Percentiles rank a stretch among this genome's conserved stretches.
Conservation (phyloP, 2,113 vertebrate species). For the Elanus axillaris region DNA sequence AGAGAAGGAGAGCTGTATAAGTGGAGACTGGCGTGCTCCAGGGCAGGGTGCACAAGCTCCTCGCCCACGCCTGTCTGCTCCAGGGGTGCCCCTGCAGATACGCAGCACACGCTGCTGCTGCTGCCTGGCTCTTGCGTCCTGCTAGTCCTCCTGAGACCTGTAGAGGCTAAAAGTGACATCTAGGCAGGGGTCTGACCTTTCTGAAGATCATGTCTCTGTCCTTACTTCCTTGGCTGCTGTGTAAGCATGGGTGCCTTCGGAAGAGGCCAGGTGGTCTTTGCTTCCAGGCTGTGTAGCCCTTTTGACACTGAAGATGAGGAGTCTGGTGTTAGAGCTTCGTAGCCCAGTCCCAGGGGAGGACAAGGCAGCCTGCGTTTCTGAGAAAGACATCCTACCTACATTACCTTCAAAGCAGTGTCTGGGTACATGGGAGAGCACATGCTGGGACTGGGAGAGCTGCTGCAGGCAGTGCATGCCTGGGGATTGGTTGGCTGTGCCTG, state of each 20-base stretch:
- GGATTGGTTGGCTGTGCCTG: accelerated
- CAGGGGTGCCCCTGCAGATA: neutral
- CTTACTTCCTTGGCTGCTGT: neutral
- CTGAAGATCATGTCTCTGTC: neutral
- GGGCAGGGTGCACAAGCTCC: neutral
- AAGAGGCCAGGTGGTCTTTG: neutral
- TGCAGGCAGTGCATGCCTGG: neutral
- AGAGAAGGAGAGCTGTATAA: neutral
- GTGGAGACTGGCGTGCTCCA: neutral
- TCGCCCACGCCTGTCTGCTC: neutral
- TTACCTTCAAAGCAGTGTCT: neutral
- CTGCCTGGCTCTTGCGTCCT: neutral
- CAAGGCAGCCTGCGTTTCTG: neutral
- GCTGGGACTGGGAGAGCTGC: neutral
- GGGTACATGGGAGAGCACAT: neutral
- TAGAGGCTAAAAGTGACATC: neutral
- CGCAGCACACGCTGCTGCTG: neutral
- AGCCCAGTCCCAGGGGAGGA: neutral
- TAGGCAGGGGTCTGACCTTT: neutral
- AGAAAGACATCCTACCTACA: neutral
- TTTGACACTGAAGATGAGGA: neutral
- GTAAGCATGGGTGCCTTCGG: neutral
- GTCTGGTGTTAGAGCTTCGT: neutral
- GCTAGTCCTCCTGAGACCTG: neutral
- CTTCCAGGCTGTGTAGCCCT: neutral